Evolutionary conservation across 1,140 invertebrate genomes (phyloP).

Genomic region (Cardiocondyla obscurior): DNA sequence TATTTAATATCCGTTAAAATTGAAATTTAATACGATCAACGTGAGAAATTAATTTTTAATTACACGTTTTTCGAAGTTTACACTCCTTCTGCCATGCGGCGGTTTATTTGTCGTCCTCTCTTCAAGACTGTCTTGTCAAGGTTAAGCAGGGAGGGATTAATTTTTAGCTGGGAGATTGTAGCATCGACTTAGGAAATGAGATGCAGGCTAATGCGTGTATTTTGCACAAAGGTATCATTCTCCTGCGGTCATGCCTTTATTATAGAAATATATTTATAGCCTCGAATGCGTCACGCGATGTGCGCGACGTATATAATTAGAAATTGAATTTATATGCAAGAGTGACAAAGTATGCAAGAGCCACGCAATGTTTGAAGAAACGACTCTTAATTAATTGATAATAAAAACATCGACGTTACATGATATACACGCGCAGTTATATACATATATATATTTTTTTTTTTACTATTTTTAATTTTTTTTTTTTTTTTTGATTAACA

Average conservation of each 20-base stretch:
- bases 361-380: background rate
- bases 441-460: too few relatives aligned
- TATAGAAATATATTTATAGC: slow-evolving; percentile 31
- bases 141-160: background rate
- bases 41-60: background rate
- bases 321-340: slow-evolving; percentile 20
- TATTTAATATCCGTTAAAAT: background rate
- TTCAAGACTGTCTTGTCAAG: background rate
- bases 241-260: slow-evolving; percentile 2
- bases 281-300: background rate
- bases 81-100: background rate
- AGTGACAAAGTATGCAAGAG: background rate
- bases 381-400: background rate
- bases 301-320: slow-evolving; percentile 18
- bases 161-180: background rate
- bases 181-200: background rate
- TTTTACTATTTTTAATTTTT: background rate
- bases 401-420: background rate
- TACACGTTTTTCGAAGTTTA: background rate
- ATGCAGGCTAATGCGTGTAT: background rate
- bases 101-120: background rate
- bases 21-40: background rate
- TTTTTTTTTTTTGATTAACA: background rate
- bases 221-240: background rate
- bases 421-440: too few relatives aligned